Evolutionary conservation across 2,888 invertebrate genomes (phyloP).

Genomic region (Miltochrista miniata): DNA sequence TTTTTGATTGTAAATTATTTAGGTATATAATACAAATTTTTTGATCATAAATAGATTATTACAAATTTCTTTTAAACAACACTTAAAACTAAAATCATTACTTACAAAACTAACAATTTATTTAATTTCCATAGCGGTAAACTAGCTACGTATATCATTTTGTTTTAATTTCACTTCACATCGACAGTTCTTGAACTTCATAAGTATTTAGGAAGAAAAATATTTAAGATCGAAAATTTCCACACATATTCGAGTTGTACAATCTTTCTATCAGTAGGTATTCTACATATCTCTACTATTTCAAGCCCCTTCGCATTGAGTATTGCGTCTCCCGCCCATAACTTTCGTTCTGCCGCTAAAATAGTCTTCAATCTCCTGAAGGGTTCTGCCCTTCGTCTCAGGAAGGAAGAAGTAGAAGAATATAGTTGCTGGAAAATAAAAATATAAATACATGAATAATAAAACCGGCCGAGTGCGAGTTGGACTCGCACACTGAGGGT

Average conservation of each 20-base stretch:
- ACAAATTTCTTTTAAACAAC: no score
- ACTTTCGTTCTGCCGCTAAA: constrained; percentile 85
- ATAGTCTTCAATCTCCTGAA: constrained; percentile 89
- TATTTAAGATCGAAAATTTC: no score
- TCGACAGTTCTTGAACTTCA: neutral
- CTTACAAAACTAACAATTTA: no score
- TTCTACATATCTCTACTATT: neutral
- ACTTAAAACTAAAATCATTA: no score
- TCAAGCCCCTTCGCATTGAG: constrained; percentile 47
- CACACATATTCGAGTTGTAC: neutral
- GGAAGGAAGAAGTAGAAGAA: constrained; percentile 87
- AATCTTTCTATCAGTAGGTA: no score
- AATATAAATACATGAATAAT: neutral
- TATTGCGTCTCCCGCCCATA: constrained; percentile 68
- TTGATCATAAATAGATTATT: no score
- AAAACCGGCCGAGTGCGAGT: no score
- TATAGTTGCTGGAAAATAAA: constrained; percentile 69
- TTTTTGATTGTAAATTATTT: no score
- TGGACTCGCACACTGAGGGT: no score
- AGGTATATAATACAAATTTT: no score
- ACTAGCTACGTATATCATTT: no score
- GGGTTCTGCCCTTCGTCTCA: constrained; percentile 86
- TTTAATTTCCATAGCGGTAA: no score
- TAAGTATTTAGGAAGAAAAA: neutral
- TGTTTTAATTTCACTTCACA: neutral